These are phyloP conservation scores for Gonatopus flavifemur DNA, from an alignment of 1,140 invertebrate genomes.

Conservation along the genomic window DNA sequence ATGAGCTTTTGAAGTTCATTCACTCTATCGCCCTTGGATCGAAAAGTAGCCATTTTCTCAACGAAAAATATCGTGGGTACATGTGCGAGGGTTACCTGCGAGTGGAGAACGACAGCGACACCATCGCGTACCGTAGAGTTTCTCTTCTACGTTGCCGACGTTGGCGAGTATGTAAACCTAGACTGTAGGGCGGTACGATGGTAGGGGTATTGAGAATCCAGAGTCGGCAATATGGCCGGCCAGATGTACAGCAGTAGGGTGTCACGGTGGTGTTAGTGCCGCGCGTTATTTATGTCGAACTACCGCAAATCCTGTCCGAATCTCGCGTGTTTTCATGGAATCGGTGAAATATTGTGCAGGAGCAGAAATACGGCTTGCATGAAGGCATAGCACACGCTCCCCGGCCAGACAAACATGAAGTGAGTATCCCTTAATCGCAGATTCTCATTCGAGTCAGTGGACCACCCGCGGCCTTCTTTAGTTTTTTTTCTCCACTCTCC, in stretches of 20 bases:
- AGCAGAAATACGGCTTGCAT: conserved; percentile 49
- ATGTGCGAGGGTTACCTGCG: neutral
- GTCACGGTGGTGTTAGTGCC: conserved; percentile 53
- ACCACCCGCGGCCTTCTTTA: conserved; percentile 21
- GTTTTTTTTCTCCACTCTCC: no score
- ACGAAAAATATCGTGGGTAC: no score
- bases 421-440: conserved; percentile 38
- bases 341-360: conserved; percentile 52
- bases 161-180: conserved; percentile 2
- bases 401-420: conserved; percentile 53
- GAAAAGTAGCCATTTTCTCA: no score
- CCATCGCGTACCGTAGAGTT: conserved; percentile 4
- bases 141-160: conserved; percentile 7
- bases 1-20: no score
- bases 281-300: conserved; percentile 56
- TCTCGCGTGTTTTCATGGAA: conserved; percentile 57
- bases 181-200: conserved; percentile 16
- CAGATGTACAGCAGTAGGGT: conserved; percentile 54
- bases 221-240: conserved; percentile 52
- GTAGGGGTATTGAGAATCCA: conserved; percentile 20
- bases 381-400: conserved; percentile 54
- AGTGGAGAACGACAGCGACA: no score
- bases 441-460: conserved; percentile 5
- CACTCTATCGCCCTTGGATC: no score
- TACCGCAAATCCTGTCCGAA: conserved; percentile 53